Evolutionary conservation across 2,888 invertebrate genomes (phyloP).

Genomic region (Enoplolaimus lenunculus): DNA sequence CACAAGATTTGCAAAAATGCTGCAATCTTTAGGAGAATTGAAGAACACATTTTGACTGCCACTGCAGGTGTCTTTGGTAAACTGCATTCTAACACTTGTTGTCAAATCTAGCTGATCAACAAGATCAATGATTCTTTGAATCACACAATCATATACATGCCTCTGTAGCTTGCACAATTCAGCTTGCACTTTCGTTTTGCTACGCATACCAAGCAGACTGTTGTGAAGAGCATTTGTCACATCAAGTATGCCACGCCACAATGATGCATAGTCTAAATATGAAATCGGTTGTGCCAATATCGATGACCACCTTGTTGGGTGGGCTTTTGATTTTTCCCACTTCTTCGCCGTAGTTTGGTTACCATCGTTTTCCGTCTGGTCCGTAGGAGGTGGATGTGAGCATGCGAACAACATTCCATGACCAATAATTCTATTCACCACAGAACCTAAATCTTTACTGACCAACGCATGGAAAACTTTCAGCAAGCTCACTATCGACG

Average conservation of each 20-base stretch:
- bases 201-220: background rate
- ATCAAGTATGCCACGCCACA: background rate
- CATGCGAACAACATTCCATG: background rate
- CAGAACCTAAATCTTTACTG: background rate
- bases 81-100: background rate
- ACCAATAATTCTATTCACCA: background rate
- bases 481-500: background rate
- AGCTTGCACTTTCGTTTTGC: background rate
- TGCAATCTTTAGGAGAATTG: background rate
- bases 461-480: background rate
- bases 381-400: background rate
- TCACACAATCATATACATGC: background rate
- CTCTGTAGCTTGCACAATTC: no score
- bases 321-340: background rate
- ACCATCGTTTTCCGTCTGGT: background rate
- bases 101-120: background rate
- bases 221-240: background rate
- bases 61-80: background rate
- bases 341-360: background rate
- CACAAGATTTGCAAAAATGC: background rate
- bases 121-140: background rate
- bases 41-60: background rate
- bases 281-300: background rate
- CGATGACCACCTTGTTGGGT: no score
- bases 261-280: background rate